Evolutionary conservation across 2,797 vertebrate species (phyloP), one percentile per base, ranked within the genome.

Genomic region (Poeciliopsis infans): DNA sequence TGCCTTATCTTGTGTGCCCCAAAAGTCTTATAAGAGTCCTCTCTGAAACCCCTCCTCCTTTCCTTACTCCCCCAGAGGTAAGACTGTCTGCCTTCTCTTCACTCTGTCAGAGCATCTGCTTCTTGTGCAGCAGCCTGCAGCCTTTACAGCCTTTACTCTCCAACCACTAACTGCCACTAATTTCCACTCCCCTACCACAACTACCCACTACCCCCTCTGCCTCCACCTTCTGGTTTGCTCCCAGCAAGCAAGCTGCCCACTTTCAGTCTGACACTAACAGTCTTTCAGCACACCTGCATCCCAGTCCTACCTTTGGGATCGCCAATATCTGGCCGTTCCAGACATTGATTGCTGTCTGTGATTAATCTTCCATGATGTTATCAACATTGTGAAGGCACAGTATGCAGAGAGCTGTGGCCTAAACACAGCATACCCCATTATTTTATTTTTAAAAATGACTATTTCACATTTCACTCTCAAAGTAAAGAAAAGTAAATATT

Each of bases 1-100:
- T 94, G 78, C 94, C 94, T 88, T 95, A 93, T 95, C 92, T 91
- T 88, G 91, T 93, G 91, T 91, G 91, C 87, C 91, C 94, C 76
- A 93, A 94, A 84, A 93, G 92, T 89, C 87, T 89, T 83, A 83
- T 88, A 91, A 92, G 94, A 90, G 84, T 83, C 78, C 90, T 81
- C 82, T 90, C 90, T 89, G 92, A 93, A 86, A 90, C 89, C 90
- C 91, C 89, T 91, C 88, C 93, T 92, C 89, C 91, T 78, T 87
- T 90, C 93, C 89, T 90, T 91, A 79, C 83, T 84, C 72, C 85
- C 92, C 81, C 84, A 79, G 94, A 95, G 94, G 95, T 95, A 95
- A 95, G 95, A 91, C 49, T 76, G 76, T 82, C 82, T 77, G 72
- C 82, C 73, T 77, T 61, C 53, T 61, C 43, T 8, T 66, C 43